A percentile compares a stretch with the other conserved stretches of the same genome.
These are phyloP conservation scores for Drosophila testacea DNA, from an alignment of 2,888 invertebrate species.

Conservation along the genomic window DNA sequence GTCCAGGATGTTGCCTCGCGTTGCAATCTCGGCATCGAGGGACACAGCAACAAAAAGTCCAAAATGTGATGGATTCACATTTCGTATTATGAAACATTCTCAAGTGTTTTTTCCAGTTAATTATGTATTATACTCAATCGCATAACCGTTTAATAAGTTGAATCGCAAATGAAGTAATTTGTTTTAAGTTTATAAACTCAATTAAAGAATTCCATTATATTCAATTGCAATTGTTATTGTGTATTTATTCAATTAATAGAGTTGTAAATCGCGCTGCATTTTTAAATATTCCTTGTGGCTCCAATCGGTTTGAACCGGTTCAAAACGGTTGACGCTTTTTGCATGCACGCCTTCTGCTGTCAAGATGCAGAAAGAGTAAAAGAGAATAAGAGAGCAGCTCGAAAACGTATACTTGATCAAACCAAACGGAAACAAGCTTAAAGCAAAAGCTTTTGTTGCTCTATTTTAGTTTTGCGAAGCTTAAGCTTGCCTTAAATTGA, in stretches of 20 bases:
- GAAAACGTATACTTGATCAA: neutral
- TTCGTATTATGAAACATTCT: conserved; percentile 9
- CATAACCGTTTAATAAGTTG: conserved; percentile 28
- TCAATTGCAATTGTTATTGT: neutral
- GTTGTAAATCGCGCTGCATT: neutral
- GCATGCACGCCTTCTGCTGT: neutral
- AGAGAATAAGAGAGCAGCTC: neutral
- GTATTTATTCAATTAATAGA: neutral
- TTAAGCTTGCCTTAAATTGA: neutral
- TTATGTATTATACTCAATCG: conserved; percentile 40
- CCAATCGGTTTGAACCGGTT: neutral
- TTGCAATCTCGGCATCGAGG: conserved; percentile 85
- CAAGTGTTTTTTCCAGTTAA: conserved; percentile 33
- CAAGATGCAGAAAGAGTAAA: neutral
- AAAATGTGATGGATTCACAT: conserved; percentile 67
- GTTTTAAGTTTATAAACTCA: conserved; percentile 43
- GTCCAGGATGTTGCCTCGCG: conserved; percentile 82
- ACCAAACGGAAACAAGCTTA: neutral
- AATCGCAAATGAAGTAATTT: conserved; percentile 64
- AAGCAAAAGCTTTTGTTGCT: neutral
- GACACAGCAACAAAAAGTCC: conserved; percentile 84
- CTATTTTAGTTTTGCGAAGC: too few relatives aligned
- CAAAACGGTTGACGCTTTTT: neutral
- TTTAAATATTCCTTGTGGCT: neutral
- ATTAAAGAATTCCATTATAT: conserved; percentile 37